These are phyloP conservation scores for Crypturellus tataupa DNA, from an alignment of 2,797 vertebrate species.

Conservation along the genomic window DNA sequence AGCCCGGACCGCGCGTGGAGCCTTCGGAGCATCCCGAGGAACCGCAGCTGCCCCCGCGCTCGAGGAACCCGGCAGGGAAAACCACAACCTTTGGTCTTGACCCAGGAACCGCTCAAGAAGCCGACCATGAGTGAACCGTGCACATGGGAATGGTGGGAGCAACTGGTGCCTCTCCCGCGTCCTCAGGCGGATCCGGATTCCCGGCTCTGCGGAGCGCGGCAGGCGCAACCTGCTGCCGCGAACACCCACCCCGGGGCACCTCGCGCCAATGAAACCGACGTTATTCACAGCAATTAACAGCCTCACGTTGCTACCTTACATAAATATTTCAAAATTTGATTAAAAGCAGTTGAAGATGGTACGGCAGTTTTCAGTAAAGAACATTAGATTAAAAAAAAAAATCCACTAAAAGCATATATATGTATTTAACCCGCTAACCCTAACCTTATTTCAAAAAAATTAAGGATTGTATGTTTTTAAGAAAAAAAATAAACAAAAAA, in stretches of 20 bases:
- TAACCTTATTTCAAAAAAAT: conserved; percentile 53
- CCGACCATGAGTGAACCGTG: neutral
- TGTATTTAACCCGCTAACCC: conserved; percentile 54
- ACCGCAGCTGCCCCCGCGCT: neutral
- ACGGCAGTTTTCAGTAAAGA: conserved; percentile 54
- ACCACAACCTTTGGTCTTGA: neutral
- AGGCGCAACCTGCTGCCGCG: neutral
- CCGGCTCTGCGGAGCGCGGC: neutral
- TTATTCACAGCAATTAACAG: conserved; percentile 45
- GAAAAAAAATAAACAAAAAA: conserved; percentile 25
- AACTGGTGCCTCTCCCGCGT: rapidly evolving
- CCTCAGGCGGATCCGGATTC: neutral
- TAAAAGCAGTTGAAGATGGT: neutral
- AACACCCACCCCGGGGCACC: neutral
- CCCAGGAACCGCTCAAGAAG: neutral
- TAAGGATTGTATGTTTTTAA: neutral
- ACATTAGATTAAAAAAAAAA: conserved; percentile 37
- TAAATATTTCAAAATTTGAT: neutral
- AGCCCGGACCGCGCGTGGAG: neutral
- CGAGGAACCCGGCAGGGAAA: conserved; percentile 41
- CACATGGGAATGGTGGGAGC: neutral
- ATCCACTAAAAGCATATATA: conserved; percentile 54
- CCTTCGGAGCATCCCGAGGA: neutral
- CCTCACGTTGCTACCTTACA: neutral
- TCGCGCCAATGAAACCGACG: neutral